Conservation (phyloP, 2,888 invertebrate genomes). For the Perizoma flavofasciatum region DNA sequence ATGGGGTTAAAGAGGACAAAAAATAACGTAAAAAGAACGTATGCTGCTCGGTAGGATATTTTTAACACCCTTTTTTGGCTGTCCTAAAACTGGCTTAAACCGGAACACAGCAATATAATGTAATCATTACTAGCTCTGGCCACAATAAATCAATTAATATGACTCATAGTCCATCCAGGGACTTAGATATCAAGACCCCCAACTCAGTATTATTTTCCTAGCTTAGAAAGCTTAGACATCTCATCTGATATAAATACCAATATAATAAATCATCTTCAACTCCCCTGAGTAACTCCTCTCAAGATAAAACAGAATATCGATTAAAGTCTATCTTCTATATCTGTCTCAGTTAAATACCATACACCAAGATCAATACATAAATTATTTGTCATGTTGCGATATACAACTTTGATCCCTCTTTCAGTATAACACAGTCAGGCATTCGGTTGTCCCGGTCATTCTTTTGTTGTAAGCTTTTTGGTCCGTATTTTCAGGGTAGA, state of each 20-base stretch:
- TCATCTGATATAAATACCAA: not conserved
- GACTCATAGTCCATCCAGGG: no score
- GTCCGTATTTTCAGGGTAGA: conserved; percentile 14
- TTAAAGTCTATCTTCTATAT: not conserved
- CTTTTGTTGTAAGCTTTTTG: conserved; percentile 2
- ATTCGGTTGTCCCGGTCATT: conserved; percentile 1
- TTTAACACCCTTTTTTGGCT: no score
- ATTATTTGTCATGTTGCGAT: not conserved
- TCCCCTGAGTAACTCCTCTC: not conserved
- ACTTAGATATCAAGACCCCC: no score
- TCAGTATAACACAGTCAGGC: conserved; percentile 1
- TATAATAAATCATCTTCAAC: not conserved
- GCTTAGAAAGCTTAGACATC: no score
- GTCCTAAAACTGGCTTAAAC: no score
- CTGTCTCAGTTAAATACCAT: not conserved
- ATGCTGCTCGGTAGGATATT: no score
- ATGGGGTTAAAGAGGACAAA: no score
- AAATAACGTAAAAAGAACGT: no score
- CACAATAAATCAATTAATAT: no score
- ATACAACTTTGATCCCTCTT: not conserved
- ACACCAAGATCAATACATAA: conserved; percentile 4
- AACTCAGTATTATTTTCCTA: no score
- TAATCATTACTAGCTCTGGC: no score
- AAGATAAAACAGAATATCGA: conserved; percentile 10
- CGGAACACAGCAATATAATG: no score